Evolutionary conservation across 2,113 vertebrate genomes (phyloP).

Genomic region (Clupea harengus): DNA sequence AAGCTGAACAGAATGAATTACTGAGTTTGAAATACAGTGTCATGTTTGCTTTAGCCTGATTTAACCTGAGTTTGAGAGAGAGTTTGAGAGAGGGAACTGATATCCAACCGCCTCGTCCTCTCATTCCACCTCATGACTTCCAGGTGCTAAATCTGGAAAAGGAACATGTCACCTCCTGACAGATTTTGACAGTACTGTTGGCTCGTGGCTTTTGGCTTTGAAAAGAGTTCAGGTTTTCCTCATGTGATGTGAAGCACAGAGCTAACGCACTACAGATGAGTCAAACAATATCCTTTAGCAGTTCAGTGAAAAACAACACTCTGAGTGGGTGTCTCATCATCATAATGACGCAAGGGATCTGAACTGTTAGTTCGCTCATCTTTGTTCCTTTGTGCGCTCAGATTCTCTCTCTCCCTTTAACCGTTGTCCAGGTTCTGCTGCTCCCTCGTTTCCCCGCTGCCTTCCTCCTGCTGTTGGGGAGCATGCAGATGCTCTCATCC

Average conservation of each 20-base stretch:
- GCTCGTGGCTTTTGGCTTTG: neutral
- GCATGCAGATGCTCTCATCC: constrained; percentile 54
- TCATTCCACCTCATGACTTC: neutral
- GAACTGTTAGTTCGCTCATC: neutral
- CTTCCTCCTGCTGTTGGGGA: neutral
- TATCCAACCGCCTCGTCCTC: neutral
- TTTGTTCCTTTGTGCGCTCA: neutral
- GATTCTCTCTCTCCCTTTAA: neutral
- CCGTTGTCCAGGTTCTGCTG: neutral
- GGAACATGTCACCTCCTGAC: neutral
- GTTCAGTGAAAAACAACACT: neutral
- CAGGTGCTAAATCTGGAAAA: neutral
- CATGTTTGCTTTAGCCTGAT: neutral
- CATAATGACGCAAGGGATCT: neutral
- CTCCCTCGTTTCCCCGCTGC: neutral
- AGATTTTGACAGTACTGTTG: neutral
- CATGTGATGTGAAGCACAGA: neutral
- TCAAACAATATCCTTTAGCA: neutral
- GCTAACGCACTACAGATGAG: neutral
- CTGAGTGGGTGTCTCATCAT: neutral
- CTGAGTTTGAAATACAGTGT: neutral
- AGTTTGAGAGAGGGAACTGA: neutral
- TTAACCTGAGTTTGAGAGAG: neutral
- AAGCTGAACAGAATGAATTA: too few species aligned
- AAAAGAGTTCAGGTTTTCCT: neutral